Evolutionary conservation across 1,140 invertebrate genomes (phyloP).

Genomic region (Tribolium madens): DNA sequence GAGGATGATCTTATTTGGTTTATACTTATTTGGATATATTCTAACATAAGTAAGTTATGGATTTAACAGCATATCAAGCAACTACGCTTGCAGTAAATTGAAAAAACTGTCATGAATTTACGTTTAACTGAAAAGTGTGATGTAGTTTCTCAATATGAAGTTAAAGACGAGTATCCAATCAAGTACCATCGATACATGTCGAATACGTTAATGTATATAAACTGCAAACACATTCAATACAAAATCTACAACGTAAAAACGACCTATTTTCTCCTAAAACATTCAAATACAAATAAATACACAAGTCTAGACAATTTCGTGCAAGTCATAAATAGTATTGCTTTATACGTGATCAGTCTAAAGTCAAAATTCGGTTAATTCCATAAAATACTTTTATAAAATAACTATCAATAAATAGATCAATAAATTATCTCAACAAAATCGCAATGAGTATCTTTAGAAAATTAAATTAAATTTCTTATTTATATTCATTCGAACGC

Average conservation of each 20-base stretch:
- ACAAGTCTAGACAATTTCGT: conserved; percentile 44
- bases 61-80: conserved; percentile 42
- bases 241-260: conserved; percentile 49
- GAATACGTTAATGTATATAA: conserved; percentile 10
- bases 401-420: conserved; percentile 56
- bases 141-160: conserved; percentile 34
- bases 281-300: conserved; percentile 52
- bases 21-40: conserved; percentile 54
- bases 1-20: conserved; percentile 51
- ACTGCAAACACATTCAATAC: conserved; percentile 48
- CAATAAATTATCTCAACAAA: conserved; percentile 56
- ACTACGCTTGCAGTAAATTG: conserved; percentile 25
- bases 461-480: conserved; percentile 43
- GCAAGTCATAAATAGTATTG: conserved; percentile 55
- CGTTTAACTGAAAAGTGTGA: background rate
- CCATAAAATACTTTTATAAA: conserved; percentile 52
- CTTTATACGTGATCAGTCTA: conserved; percentile 58
- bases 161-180: conserved; percentile 22
- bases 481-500: conserved; percentile 17
- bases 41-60: conserved; percentile 51
- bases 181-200: conserved; percentile 29
- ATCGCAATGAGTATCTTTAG: conserved; percentile 57
- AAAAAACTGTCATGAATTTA: background rate
- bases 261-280: conserved; percentile 43
- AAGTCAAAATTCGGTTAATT: conserved; percentile 59